These are phyloP conservation scores for Etia nguti DNA, from an alignment of 2,113 vertebrate genomes.

Conservation along the genomic window DNA sequence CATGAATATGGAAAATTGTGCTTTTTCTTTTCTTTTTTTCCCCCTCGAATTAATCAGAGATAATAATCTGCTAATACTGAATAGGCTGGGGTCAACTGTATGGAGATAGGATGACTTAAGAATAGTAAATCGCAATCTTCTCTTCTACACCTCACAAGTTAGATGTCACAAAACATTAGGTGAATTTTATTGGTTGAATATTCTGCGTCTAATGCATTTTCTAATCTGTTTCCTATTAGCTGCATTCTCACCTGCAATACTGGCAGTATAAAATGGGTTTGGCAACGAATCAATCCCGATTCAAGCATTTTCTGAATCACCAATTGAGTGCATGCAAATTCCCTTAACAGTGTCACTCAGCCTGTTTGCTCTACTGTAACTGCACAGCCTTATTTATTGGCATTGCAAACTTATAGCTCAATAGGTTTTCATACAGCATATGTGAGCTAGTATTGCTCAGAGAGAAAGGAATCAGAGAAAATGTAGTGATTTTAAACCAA, in stretches of 20 bases:
- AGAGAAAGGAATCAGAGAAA: background rate
- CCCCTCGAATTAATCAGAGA: background rate
- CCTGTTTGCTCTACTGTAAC: background rate
- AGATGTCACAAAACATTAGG: background rate
- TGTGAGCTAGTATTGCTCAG: background rate
- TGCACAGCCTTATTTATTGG: background rate
- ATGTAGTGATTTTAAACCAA: background rate
- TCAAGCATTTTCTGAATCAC: background rate
- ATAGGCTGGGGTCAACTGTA: background rate
- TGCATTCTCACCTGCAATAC: background rate
- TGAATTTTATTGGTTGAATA: background rate
- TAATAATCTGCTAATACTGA: accelerated
- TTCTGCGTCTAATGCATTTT: background rate
- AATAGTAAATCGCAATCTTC: background rate
- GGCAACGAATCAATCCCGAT: background rate
- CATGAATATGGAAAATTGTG: background rate
- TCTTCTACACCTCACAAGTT: background rate
- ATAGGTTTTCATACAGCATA: accelerated
- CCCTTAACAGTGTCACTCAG: background rate
- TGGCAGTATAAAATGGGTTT: background rate
- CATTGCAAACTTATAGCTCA: background rate
- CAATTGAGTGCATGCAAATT: background rate
- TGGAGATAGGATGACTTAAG: background rate
- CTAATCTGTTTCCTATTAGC: background rate
- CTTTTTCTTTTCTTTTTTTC: background rate